These are phyloP conservation scores for Odocoileus virginianus DNA, from an alignment of 2,113 vertebrate species.

Conservation along the genomic window DNA sequence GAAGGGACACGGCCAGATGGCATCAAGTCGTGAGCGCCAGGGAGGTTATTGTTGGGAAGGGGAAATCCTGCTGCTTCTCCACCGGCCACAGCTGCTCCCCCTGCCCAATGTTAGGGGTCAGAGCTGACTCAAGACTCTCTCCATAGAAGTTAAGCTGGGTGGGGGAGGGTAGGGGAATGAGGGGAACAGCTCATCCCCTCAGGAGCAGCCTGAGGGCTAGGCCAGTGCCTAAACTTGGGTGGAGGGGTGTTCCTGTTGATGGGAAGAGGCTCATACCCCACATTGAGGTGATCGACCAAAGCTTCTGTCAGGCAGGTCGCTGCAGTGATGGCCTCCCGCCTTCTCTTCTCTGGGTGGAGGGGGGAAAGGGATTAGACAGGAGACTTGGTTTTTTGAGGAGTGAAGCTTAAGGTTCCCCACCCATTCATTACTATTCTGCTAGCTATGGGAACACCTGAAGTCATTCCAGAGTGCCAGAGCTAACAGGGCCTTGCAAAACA, in stretches of 20 bases:
- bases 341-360: conserved; percentile 84
- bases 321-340: conserved; percentile 90
- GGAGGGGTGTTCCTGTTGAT: not conserved
- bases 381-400: not conserved
- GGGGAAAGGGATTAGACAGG: not conserved
- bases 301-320: conserved; percentile 93
- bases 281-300: conserved; percentile 93
- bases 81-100: conserved; percentile 32
- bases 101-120: not conserved
- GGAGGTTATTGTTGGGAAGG: not conserved
- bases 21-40: conserved; percentile 2
- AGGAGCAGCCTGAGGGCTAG: not conserved
- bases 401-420: not conserved
- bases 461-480: not conserved
- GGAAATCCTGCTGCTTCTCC: not conserved
- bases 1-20: conserved; percentile 51
- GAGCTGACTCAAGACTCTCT: conserved; percentile 5
- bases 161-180: not conserved
- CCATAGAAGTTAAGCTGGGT: not conserved
- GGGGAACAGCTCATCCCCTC: not conserved
- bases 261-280: conserved; percentile 83
- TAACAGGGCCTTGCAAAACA: not conserved
- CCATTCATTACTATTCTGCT: not conserved
- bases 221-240: not conserved
- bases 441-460: not conserved